Evolutionary conservation across 2,888 invertebrate genomes (phyloP).

Genomic region (Lycophotia porphyrea): DNA sequence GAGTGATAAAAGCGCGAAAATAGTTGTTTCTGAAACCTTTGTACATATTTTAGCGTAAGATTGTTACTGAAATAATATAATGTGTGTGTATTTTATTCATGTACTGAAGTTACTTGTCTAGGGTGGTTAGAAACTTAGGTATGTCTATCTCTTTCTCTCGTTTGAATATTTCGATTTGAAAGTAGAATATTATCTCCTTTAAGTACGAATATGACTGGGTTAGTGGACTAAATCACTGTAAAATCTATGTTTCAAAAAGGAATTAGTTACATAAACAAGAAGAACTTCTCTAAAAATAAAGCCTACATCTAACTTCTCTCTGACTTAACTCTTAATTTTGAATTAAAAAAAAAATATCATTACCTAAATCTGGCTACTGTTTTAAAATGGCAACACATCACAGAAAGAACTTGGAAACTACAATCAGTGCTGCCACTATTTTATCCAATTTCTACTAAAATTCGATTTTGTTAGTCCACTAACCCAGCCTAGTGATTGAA

Average conservation of each 20-base stretch:
- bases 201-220: conserved; percentile 52
- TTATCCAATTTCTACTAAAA: background rate
- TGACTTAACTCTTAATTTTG: no score
- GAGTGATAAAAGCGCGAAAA: conserved; percentile 65
- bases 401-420: background rate
- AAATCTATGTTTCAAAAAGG: background rate
- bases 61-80: conserved; percentile 78
- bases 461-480: conserved; percentile 64
- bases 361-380: background rate
- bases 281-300: background rate
- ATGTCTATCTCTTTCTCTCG: conserved; percentile 77
- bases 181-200: conserved; percentile 70
- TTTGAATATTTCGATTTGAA: conserved; percentile 78
- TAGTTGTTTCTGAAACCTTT: conserved; percentile 73
- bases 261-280: background rate
- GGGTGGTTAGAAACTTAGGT: conserved; percentile 71
- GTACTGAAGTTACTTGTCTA: conserved; percentile 74
- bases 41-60: conserved; percentile 79
- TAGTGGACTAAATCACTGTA: conserved; percentile 61
- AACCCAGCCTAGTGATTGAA: conserved; percentile 65
- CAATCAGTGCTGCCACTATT: conserved; percentile 5
- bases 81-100: conserved; percentile 79
- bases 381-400: background rate
- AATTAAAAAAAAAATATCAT: no score
- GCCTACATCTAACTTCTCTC: no score